Base-by-base conservation (phyloP, 2,888 invertebrate genomes). In the Polyommatus iphigenia region DNA sequence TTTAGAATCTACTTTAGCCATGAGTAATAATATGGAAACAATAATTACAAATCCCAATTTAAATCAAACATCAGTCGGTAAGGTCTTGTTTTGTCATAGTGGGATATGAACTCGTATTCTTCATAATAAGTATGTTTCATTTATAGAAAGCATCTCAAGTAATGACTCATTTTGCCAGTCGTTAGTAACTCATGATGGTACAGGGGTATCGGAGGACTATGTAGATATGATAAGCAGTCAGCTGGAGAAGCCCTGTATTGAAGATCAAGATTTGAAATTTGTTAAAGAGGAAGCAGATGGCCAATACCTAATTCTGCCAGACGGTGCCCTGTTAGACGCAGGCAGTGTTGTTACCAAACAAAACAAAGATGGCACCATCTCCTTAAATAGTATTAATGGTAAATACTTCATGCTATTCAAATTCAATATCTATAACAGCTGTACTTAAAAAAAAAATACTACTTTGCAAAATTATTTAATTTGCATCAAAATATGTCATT, bases 331-430 rank as follows among this genome's bases (percentile, higher is more conserved):
- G 29, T 77, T 89, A 29, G 85, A 83, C 36, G 80, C 81, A 6
- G 82, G 81, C 10, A 84, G 83, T 71, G 85, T 93, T 67, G 88
- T 93, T 6, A 90, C 91, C 1, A 93, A 90, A 81, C 92, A 92
- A 82, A 91, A 92, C 79, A 86, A 87, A 83, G 92, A 93, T 88
- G 93, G 92, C 1, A 92, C 92, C 81, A 89, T 94, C 82, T 91
- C 92, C 32, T 83, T 93, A 79, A 91, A 90, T 59, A 85, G 89
- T 77, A 82, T 89, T 0, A 86, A 88, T 85, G 92, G 92, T 92
- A 76, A 54, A 71, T 50, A 57, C 78, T 57, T 29, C 24, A 75
- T 72, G 46, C 71, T 75, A 67, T 54, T 77, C 36, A 7, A 59
- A 78, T 76, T 76, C 78, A 76, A 79, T 78, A 46, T 20, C 13